Conservation (phyloP, 2,113 vertebrate genomes). For the Numida meleagris region DNA sequence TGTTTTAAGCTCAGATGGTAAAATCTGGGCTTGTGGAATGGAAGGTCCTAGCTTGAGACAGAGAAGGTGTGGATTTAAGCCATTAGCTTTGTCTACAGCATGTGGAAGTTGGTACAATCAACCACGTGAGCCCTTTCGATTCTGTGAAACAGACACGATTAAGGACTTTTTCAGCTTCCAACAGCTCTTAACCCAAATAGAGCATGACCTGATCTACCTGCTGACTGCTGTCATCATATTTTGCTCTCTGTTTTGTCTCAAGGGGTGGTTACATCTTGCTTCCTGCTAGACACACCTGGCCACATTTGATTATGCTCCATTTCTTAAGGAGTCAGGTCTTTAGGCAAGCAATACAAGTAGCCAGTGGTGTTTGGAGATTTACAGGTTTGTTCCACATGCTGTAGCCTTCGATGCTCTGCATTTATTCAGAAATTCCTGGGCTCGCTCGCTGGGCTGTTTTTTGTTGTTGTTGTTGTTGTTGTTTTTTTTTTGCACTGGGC, state of each 20-base stretch:
- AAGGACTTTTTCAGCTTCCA: not conserved
- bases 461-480: not conserved
- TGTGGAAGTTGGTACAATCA: not conserved
- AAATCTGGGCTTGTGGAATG: not conserved
- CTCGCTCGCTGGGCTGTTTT: not conserved
- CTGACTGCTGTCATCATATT: not conserved
- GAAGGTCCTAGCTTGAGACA: not conserved
- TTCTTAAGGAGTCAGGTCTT: slow-evolving; percentile 42
- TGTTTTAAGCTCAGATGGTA: not conserved
- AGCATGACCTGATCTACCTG: slow-evolving; percentile 27
- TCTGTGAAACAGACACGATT: not conserved
- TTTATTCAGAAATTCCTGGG: not conserved
- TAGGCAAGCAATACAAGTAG: slow-evolving; percentile 28
- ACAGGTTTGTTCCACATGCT: slow-evolving; percentile 5
- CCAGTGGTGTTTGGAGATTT: slow-evolving; percentile 18
- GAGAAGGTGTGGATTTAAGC: not conserved
- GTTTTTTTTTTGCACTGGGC: not conserved
- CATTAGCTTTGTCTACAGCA: not conserved
- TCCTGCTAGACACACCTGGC: not conserved
- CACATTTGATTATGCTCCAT: not conserved
- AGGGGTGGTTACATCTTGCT: not conserved
- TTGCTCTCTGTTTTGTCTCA: not conserved
- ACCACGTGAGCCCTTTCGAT: not conserved
- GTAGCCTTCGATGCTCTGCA: not conserved
- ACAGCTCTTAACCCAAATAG: slow-evolving; percentile 30